Base-by-base conservation (phyloP, 2,888 invertebrate genomes). In the Cheilosia scutellata region DNA sequence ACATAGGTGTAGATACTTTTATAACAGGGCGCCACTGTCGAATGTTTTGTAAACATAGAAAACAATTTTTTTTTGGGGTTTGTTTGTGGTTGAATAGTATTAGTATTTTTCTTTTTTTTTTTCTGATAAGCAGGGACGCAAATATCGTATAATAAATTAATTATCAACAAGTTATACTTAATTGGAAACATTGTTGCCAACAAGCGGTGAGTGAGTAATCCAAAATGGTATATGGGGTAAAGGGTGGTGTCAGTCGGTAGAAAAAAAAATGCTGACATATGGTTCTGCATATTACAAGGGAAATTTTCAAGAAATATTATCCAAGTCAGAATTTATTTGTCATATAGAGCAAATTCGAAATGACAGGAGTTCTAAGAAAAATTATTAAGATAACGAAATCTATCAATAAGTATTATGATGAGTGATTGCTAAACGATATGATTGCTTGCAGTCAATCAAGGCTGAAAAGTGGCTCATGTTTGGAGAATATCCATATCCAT, bases 101-200 rank as follows among this genome's bases (percentile, higher is more conserved):
- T 66, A 42, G 53, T 63, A 2, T 49, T 70, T 40, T 53, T 33
- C 47, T 33, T 37, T 49, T 70, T 40, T 53, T 33, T 55, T 33
- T 37, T 0, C 4, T 25, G 80, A 84, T 79, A 84, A 80, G 75
- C 31, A 33, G 42, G 6, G 60, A 75, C 63, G 58, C 65, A 79
- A 79, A 60, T 55, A 71, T 53, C 51, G 68, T 27, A 51, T 71
- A 80, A 71, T 80, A 75, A 76, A 84, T 76, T 70, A 71, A 75
- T 84, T 76, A 79, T 84, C 84, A 80, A 79, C 75, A 75, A 75
- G 80, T 84, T 71, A 65, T 49, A 75, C 68, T 66, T 66, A 82
- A 55, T 68, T 55, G 31, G 62, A 29, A 62, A 76, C 68, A 31
- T 75, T 55, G 55, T 63, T 74, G 66, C 31, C 40, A 2, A 40